Evolutionary conservation across 2,888 invertebrate genomes (phyloP).

Genomic region (Biston betularia): DNA sequence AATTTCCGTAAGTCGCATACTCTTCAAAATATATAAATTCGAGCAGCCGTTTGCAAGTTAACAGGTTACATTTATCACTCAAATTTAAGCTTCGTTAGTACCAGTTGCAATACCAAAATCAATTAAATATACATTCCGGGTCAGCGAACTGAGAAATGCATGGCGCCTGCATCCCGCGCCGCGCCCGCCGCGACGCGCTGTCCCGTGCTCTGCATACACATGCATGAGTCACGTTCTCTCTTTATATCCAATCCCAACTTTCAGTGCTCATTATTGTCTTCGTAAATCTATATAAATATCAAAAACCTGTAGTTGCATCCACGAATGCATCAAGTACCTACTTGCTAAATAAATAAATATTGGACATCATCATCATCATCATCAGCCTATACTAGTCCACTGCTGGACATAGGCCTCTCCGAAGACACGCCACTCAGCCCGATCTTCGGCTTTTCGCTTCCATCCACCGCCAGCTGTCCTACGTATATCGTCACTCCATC

Average conservation of each 20-base stretch:
- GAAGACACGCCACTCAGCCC: too few species aligned
- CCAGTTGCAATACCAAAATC: slow-evolving; percentile 70
- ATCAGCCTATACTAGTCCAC: too few species aligned
- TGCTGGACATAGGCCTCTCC: too few species aligned
- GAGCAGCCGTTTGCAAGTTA: slow-evolving; percentile 47
- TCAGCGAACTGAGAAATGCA: slow-evolving; percentile 76
- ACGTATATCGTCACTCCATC: too few species aligned
- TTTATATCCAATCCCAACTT: neutral
- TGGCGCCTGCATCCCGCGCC: slow-evolving; percentile 48
- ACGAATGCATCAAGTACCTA: neutral
- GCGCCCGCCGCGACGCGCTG: neutral
- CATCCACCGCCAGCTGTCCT: too few species aligned
- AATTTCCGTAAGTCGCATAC: too few species aligned
- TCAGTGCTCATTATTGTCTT: neutral
- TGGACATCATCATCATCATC: too few species aligned
- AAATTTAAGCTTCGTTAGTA: slow-evolving; percentile 62
- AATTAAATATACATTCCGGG: slow-evolving; percentile 76
- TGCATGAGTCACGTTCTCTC: slow-evolving; percentile 1
- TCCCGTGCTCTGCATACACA: neutral
- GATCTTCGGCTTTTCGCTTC: too few species aligned
- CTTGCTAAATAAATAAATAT: too few species aligned
- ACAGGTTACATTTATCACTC: slow-evolving; percentile 61
- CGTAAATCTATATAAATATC: neutral
- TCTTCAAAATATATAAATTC: slow-evolving; percentile 2
- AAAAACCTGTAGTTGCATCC: neutral